Conservation (phyloP, 1,140 invertebrate genomes). For the Danaus melanippus region DNA sequence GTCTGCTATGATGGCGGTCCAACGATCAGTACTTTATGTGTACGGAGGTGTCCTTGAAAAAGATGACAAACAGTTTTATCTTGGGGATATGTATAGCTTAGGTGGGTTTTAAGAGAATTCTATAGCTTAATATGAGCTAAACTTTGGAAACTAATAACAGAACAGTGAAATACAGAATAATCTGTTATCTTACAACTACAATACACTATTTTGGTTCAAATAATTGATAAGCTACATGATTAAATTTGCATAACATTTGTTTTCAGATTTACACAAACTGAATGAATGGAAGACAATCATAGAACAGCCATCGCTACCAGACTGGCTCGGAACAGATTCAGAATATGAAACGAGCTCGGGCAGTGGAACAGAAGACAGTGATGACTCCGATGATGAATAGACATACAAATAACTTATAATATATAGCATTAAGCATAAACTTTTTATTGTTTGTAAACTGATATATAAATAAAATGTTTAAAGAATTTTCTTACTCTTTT, state of each 20-base stretch:
- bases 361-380: conserved; percentile 33
- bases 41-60: conserved; percentile 92
- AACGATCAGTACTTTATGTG: conserved; percentile 84
- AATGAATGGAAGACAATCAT: conserved; percentile 90
- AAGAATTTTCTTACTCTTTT: no score
- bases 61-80: conserved; percentile 86
- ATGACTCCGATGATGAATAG: conserved; percentile 36
- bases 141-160: no score
- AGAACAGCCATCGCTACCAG: conserved; percentile 76
- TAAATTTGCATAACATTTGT: conserved; percentile 7
- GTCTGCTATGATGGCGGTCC: conserved; percentile 84
- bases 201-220: no score
- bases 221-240: no score
- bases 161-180: no score
- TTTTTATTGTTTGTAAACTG: no score
- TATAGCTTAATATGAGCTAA: no score
- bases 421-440: no score
- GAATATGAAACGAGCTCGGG: conserved; percentile 54
- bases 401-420: conserved; percentile 1
- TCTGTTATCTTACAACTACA: no score
- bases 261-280: conserved; percentile 84
- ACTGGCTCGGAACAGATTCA: conserved; percentile 84
- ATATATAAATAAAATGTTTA: no score
- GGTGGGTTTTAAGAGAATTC: conserved; percentile 58
- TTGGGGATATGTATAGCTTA: conserved; percentile 88